A percentile compares a stretch with the other conserved stretches of the same genome.
phyloP scores from a whole-genome alignment of 2,113 vertebrate species.

The Alces alces region DNA sequence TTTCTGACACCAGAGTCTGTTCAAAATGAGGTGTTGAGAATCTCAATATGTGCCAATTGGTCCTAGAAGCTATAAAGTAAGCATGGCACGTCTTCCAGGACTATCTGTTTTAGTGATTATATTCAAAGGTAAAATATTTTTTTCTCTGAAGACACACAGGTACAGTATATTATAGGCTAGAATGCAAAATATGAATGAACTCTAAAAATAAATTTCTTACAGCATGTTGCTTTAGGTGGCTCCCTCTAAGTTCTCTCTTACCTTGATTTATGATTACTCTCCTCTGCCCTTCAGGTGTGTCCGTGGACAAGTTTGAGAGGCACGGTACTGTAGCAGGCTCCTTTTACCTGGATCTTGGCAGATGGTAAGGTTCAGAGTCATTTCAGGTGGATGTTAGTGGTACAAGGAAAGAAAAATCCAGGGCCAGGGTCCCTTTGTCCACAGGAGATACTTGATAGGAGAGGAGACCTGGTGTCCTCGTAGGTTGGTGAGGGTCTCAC shows the following conservation, averaged over 20 bases:
- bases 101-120: neutral
- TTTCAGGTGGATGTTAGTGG: conserved; percentile 29
- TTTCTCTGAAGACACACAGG: conserved; percentile 4
- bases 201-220: neutral
- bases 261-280: neutral
- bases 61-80: neutral
- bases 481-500: neutral
- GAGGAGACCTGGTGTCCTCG: neutral
- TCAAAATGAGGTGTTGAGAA: neutral
- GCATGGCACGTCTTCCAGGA: neutral
- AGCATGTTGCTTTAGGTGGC: neutral
- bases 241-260: neutral
- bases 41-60: neutral
- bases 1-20: conserved; percentile 2
- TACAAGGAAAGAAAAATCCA: neutral
- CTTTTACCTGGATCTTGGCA: neutral
- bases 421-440: neutral
- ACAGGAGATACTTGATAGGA: neutral
- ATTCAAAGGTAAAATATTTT: neutral
- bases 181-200: conserved; percentile 6
- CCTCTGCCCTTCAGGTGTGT: conserved; percentile 13
- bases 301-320: neutral
- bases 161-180: neutral
- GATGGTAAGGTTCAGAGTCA: conserved; percentile 9
- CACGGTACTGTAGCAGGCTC: neutral